Evolutionary conservation across 1,140 invertebrate genomes (phyloP).

Genomic region (Propsilocerus akamusi): DNA sequence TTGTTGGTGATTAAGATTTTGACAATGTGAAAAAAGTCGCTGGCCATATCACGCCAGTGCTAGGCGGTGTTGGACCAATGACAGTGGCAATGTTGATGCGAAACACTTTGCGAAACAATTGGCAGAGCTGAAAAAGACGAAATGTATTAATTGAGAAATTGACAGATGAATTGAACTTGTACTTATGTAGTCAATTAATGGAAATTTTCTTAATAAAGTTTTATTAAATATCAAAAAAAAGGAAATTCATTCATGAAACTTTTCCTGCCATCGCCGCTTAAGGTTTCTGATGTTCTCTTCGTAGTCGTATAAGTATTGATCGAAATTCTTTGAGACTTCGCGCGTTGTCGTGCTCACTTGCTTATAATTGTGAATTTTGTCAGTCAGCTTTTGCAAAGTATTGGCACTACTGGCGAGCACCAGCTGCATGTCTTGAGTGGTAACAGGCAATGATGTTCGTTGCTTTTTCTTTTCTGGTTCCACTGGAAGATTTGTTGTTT

Average conservation of each 20-base stretch:
- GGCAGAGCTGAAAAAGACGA: neutral
- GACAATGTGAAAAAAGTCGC: conserved; percentile 56
- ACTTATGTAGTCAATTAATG: too few species aligned
- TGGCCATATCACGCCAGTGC: conserved; percentile 67
- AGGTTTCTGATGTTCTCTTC: neutral
- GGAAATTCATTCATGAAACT: too few species aligned
- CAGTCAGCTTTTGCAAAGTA: neutral
- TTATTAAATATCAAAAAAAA: too few species aligned
- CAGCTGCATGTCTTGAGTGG: neutral
- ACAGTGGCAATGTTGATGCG: conserved; percentile 78
- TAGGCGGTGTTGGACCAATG: conserved; percentile 74
- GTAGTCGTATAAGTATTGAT: neutral
- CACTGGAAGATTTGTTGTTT: neutral
- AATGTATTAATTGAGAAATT: neutral
- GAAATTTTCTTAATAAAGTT: too few species aligned
- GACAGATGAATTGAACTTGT: neutral
- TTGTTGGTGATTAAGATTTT: conserved; percentile 83
- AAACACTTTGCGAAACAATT: conserved; percentile 52
- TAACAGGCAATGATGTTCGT: neutral
- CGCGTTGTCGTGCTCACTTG: neutral
- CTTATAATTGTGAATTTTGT: neutral
- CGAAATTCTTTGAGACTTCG: neutral
- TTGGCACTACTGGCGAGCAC: neutral
- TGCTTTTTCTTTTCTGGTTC: neutral
- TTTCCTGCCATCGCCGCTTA: too few species aligned